Evolutionary conservation across 2,113 vertebrate genomes (phyloP), one percentile per base, ranked within the genome.

Genomic region (Syrmaticus mikado): DNA sequence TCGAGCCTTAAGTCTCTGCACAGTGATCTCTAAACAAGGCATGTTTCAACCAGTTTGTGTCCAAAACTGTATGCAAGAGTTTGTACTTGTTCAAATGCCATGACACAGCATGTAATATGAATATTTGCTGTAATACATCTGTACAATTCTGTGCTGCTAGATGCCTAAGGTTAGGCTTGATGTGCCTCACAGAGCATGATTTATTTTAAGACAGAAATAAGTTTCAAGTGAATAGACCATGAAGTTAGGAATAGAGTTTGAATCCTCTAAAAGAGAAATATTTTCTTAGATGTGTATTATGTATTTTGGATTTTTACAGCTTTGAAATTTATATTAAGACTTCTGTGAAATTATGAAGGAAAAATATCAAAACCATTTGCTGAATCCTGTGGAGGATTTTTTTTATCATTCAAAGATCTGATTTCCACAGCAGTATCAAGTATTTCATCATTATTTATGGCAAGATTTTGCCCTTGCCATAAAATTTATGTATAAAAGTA

Each of bases 61-160:
- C 89, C 84, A 94, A 65, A 95, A 82, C 41, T 73, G 62, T 58
- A 80, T 28, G 75, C 58, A 82, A 66, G 89, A 38, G n/a, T 57
- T 91, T 73, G 64, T 64, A 58, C 62, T 93, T 95, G 91, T 91
- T 89, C 27, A 1, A 66, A 15, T 73, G 94, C 89, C 92, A 82
- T 76, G 89, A 15, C 94, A 61, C 92, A 93, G 89, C 45, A 0
- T 94, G 96, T 6, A 84, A 58, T 66, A 52, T 13, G 84, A 78
- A 74, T 89, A 87, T 94, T 96, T 85, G 64, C 71, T 94, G 89
- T 90, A 79, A 30, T 90, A 94, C 92, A 95, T 87, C 95, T 93
- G 88, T 90, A 94, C 77, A 62, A 53, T 89, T 89, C 62, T 70
- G 4, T 85, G 48, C 48, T 90, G 81, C 48, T 70, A 53, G 81